phyloP scores from a whole-genome alignment of 92 coral and sea anemone species.

The Parazoanthus atlanticus region DNA sequence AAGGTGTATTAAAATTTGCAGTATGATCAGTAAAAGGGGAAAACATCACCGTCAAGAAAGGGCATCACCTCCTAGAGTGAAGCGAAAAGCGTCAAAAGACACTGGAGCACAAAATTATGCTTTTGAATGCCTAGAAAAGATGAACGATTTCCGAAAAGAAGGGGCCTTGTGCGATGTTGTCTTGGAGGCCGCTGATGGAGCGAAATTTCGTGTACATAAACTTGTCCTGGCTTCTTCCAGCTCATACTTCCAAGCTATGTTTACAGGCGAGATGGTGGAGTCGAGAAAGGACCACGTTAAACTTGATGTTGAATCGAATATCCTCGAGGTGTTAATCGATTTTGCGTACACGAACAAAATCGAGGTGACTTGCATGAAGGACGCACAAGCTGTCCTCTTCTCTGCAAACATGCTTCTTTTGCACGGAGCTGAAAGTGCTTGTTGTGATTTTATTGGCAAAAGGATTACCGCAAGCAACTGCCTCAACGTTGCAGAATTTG shows the following conservation, averaged over 20 bases:
- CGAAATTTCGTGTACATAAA: constrained; percentile 55
- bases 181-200: constrained; percentile 52
- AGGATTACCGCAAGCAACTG: constrained; percentile 52
- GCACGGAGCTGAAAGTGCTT: constrained; percentile 48
- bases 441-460: constrained; percentile 46
- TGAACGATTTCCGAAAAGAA: constrained; percentile 56
- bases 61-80: not conserved
- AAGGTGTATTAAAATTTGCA: not conserved
- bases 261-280: constrained; percentile 63
- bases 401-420: constrained; percentile 64
- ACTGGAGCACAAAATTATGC: constrained; percentile 40
- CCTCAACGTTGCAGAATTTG: constrained; percentile 49
- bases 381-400: constrained; percentile 44
- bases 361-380: constrained; percentile 37
- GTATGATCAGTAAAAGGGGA: constrained; percentile 13
- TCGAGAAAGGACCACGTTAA: constrained; percentile 46
- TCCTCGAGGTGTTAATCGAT: constrained; percentile 48
- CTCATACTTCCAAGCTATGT: constrained; percentile 68
- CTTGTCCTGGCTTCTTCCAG: constrained; percentile 65
- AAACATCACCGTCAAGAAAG: not conserved
- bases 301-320: constrained; percentile 52
- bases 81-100: constrained; percentile 13
- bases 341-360: constrained; percentile 59
- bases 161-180: constrained; percentile 63
- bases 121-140: constrained; percentile 46